phyloP scores from a whole-genome alignment of 2,797 vertebrate species.

The Crocodylus rhombifer region DNA sequence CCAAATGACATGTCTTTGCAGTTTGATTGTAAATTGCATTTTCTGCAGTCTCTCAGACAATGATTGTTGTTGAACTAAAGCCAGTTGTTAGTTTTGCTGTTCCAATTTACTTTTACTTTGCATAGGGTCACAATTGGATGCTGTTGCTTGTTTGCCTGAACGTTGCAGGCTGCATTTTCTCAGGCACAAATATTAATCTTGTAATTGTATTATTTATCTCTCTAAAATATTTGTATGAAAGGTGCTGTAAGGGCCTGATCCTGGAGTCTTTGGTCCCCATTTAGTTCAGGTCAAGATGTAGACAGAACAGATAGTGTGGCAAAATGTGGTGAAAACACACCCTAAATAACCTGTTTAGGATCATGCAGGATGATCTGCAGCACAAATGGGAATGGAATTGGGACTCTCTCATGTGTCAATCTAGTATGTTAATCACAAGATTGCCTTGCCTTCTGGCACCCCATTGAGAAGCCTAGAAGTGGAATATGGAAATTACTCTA shows the following conservation, averaged over 20 bases:
- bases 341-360: not conserved
- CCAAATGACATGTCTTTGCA: not conserved
- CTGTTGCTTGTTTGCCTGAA: not conserved
- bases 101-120: not conserved
- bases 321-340: too few species aligned
- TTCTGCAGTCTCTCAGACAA: not conserved
- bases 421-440: not conserved
- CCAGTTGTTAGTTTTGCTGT: not conserved
- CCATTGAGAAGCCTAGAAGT: too few species aligned
- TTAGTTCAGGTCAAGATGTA: rapidly evolving
- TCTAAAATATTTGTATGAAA: not conserved
- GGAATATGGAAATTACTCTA: not conserved
- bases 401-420: not conserved
- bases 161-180: not conserved
- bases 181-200: constrained; percentile 6
- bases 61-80: not conserved
- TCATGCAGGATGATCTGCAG: not conserved
- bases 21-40: not conserved
- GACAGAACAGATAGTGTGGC: not conserved
- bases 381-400: not conserved
- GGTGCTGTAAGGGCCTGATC: not conserved
- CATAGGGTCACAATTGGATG: not conserved
- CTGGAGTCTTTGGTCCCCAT: not conserved
- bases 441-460: not conserved
- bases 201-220: not conserved